Evolutionary conservation across 1,140 invertebrate species (phyloP).

Genomic region (Drosophila sturtevanti): DNA sequence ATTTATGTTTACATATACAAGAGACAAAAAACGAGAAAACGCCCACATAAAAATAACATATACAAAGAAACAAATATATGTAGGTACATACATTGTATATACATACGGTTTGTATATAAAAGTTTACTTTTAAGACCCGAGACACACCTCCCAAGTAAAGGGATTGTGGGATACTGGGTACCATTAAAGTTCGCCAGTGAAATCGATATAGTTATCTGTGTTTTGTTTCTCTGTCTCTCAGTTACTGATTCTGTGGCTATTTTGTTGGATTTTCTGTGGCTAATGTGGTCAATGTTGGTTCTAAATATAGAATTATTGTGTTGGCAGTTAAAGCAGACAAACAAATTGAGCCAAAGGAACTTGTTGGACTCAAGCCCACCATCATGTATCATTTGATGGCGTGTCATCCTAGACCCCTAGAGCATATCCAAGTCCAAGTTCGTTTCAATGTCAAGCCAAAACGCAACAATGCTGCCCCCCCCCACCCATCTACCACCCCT

Average conservation of each 20-base stretch:
- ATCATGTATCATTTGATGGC: background rate
- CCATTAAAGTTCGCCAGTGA: constrained; percentile 54
- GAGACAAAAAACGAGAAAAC: too few species aligned
- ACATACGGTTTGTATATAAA: constrained; percentile 41
- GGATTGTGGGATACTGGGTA: background rate
- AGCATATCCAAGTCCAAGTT: constrained; percentile 53
- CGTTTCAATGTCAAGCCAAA: constrained; percentile 67
- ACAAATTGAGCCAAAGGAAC: constrained; percentile 16
- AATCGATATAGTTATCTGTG: constrained; percentile 60
- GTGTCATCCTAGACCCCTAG: background rate
- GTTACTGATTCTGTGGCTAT: constrained; percentile 20
- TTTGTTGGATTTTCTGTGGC: constrained; percentile 49
- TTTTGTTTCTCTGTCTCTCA: constrained; percentile 21
- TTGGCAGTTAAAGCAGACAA: constrained; percentile 49
- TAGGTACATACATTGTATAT: background rate
- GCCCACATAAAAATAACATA: background rate
- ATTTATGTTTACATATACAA: too few species aligned
- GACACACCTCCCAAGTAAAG: constrained; percentile 53
- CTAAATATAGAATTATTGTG: constrained; percentile 65
- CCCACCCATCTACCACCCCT: too few species aligned
- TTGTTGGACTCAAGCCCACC: constrained; percentile 22
- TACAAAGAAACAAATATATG: constrained; percentile 33
- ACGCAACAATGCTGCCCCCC: constrained; percentile 26
- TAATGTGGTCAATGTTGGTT: constrained; percentile 48
- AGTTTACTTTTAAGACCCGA: constrained; percentile 26